Base-by-base conservation (phyloP, 2,113 vertebrate species). In the Galbula dea region DNA sequence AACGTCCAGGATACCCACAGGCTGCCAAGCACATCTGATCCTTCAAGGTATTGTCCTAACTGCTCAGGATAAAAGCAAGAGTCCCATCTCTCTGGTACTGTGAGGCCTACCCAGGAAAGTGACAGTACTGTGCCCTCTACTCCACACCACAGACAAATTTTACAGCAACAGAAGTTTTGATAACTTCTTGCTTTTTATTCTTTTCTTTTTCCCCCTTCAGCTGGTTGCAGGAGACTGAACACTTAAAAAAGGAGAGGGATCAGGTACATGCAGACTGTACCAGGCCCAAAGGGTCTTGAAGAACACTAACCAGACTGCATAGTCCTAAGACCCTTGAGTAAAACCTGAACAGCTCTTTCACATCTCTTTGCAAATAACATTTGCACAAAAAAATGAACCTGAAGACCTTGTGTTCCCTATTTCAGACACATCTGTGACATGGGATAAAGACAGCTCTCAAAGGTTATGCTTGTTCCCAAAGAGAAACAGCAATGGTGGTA, bases 11-110 rank as follows among this genome's bases (percentile, higher is more conserved):
- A 91, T 65, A 57, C 67, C 90, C 73, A 54, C 12, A 55, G 74
- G 68, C 88, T 95, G 87, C 76, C 92, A 92, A 87, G 90, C 89
- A 95, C 95, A 96, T 92, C 89, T 74, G 93, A 94, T 94, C 94
- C 89, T 80, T 72, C 87, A 86, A 88, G 83, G 89, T 69, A 86
- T 16, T 72, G 90, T 85, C 86, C 67, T 72, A 7, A 85, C 4
- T 34, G 7, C 92, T 57, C 12, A 0, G 68, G 83, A 57, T 3
- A 32, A 84, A 82, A 57, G 86, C 86, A 49, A 19, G 46, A 54
- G 51, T 11, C 65, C 74, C 79, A n/a, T 45, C 39, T 23, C 21
- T 9, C 57, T 15, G 15, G 18, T 1, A 16, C 88, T 23, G 29
- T 1, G 30, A 49, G 39, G 39, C 27, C 83, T 20, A 15, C 1